Evolutionary conservation across 1,140 invertebrate genomes (phyloP), one percentile per base, ranked within the genome.

Genomic region (Panonychus citri): DNA sequence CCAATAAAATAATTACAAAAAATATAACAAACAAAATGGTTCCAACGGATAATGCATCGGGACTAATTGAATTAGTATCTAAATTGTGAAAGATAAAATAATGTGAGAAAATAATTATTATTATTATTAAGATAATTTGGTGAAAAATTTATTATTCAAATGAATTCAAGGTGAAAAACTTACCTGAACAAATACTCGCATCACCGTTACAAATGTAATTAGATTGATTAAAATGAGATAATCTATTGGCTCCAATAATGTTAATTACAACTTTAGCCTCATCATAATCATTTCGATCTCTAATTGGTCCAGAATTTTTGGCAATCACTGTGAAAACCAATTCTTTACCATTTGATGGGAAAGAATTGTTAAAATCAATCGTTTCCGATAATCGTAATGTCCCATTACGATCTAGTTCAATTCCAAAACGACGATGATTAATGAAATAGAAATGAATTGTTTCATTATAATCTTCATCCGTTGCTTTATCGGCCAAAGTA

Each of bases 241-340:
- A 86, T 73, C 94, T 88, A 65, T 94, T 94, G 4, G 88, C 87
- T 68, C 94, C 89, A 72, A 91, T 84, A 54, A 94, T 85, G 1
- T 81, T 83, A 56, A 95, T 82, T 27, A 86, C 84, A 0, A 95
- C 82, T 69, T 87, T 84, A 4, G 88, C 88, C 67, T 88, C 85
- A 67, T 94, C 89, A 0, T 87, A 93, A 65, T 95, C 89, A 69
- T 7, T 19, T 24, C 94, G 91, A 10, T 87, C 87, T 42, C 81
- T 74, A 58, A 94, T 89, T 27, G 85, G 83, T 10, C 89, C 89
- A 46, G 77, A 77, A 68, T 96, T 95, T 71, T 95, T 96, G 0
- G 89, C 89, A 73, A 95, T 77, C 0, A 93, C 86, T 0, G 84
- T 89, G 5, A 95, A 70, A 1, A 87, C 4, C 17, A 46, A 46